These are phyloP conservation scores for Tipula helvola DNA, from an alignment of 2,888 invertebrate species.

Conservation along the genomic window DNA sequence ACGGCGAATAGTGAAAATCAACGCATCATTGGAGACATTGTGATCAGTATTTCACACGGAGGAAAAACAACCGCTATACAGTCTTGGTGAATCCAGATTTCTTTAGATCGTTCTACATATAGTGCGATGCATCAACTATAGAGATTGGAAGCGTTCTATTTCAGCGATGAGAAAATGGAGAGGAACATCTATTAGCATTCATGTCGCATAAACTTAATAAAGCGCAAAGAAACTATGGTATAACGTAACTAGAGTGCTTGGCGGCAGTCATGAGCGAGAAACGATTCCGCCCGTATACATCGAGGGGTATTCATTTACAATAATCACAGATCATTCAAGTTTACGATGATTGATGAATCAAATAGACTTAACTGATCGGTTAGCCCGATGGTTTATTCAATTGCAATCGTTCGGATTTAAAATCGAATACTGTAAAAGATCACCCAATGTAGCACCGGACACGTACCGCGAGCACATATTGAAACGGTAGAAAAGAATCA, in stretches of 20 bases:
- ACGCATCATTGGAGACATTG: no score
- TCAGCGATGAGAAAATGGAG: no score
- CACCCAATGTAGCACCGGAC: conserved; percentile 11
- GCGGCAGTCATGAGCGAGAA: background rate
- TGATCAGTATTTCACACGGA: no score
- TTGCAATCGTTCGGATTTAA: conserved; percentile 11
- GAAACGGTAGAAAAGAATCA: background rate
- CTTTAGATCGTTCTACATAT: background rate
- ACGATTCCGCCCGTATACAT: background rate
- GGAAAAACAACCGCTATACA: no score
- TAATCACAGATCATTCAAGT: no score
- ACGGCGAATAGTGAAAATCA: no score
- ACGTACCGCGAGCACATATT: background rate
- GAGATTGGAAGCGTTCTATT: no score
- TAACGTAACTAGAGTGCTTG: no score
- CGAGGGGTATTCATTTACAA: background rate
- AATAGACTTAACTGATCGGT: background rate
- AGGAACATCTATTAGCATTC: background rate
- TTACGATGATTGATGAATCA: no score
- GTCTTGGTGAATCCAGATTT: background rate
- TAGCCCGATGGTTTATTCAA: conserved; percentile 12
- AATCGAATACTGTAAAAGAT: conserved; percentile 11
- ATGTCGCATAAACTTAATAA: background rate
- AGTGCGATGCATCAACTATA: background rate
- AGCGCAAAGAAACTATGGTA: no score